Base-by-base conservation (phyloP, 2,797 vertebrate genomes). In the Falco peregrinus region DNA sequence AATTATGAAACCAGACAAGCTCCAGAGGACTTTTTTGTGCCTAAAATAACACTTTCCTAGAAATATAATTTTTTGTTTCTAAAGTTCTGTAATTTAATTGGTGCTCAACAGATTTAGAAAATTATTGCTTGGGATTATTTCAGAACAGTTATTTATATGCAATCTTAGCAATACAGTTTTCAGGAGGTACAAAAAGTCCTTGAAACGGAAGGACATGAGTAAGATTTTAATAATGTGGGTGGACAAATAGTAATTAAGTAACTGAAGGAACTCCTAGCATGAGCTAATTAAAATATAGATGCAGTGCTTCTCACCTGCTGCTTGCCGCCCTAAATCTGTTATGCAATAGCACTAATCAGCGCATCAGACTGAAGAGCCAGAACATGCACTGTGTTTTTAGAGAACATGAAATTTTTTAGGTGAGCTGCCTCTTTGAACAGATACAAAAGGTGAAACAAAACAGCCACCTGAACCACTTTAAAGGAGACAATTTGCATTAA, bases 261-360 rank as follows among this genome's bases (percentile, higher is more conserved):
- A 56, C 75, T 89, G 71, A 89, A 94, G 88, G 88, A 94, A 93
- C 64, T 67, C 85, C 45, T 93, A 73, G 70, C 85, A 82, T 86
- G 63, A 96, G 53, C n/a, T 91, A 93, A 97, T 96, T 96, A 96
- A 95, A 96, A 94, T 88, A 94, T 67, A 79, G 94, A 91, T 74
- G 77, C 63, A 67, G 48, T 13, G 45, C 74, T 51, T 95, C 70
- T 93, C 20, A 6, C 94, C 89, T 93, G 93, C 94, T 92, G 92
- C 87, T 91, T 69, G 37, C 65, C 94, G 91, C 47, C 59, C 90
- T 90, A 57, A 84, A 81, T 84, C 61, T 81, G 47, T 92, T 74
- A 70, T 11, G 51, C 56, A 94, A 90, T 5, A 92, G 3, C 59
- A 71, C 61, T 43, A 37, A 74, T 71, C 87, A 85, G 82, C 35